Conservation (phyloP, 2,888 invertebrate species). For the Drosophila leonis region DNA sequence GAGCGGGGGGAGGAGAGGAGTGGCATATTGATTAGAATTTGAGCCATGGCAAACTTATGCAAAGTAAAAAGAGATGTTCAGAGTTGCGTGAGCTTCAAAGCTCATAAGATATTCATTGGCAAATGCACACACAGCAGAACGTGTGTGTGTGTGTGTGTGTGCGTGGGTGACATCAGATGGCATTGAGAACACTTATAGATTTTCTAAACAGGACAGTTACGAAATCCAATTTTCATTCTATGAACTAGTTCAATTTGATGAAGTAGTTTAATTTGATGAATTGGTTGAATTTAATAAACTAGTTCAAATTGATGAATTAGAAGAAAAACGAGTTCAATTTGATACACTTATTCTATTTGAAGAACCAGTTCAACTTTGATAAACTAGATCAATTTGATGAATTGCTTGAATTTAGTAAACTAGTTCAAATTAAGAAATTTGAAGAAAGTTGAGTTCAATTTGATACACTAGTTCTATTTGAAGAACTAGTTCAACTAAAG, state of each 20-base stretch:
- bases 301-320: background rate
- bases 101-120: constrained; percentile 72
- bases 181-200: constrained; percentile 21
- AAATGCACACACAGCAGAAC: constrained; percentile 15
- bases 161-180: constrained; percentile 28
- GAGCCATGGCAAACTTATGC: constrained; percentile 58
- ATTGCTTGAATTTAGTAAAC: too few relatives aligned
- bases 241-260: background rate
- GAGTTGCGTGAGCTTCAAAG: constrained; percentile 44
- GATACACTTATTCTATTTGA: background rate
- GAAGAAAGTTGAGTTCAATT: too few relatives aligned
- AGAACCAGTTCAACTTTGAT: background rate
- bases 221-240: background rate
- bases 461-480: too few relatives aligned
- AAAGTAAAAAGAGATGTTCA: constrained; percentile 45
- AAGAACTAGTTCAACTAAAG: too few relatives aligned
- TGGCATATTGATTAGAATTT: constrained; percentile 66
- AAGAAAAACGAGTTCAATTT: background rate
- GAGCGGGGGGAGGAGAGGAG: background rate
- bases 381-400: background rate
- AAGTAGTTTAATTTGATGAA: background rate
- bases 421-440: too few relatives aligned
- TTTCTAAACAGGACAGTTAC: constrained; percentile 16
- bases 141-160: constrained; percentile 8
- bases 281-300: background rate